Conservation (phyloP, 2,888 invertebrate species). For the Brachyptera risi region DNA sequence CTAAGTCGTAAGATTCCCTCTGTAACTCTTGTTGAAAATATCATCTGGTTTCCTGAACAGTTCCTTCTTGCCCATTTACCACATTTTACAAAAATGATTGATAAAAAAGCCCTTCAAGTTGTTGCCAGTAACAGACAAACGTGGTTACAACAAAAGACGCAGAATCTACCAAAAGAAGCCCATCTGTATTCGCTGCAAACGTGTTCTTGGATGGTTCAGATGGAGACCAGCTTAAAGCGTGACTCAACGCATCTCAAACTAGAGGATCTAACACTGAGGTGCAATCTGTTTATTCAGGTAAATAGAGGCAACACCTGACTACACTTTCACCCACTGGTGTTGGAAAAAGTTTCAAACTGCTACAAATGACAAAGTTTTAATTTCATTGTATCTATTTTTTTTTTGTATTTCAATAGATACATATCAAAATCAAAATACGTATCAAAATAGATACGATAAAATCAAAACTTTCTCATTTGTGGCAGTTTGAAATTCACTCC, state of each 20-base stretch:
- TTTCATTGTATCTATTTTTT: too few relatives aligned
- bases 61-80: slow-evolving; percentile 65
- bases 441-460: too few relatives aligned
- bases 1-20: slow-evolving; percentile 75
- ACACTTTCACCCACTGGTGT: too few relatives aligned
- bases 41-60: slow-evolving; percentile 80
- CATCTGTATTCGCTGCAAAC: slow-evolving; percentile 50
- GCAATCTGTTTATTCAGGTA: slow-evolving; percentile 53
- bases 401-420: too few relatives aligned
- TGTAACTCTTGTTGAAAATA: slow-evolving; percentile 72
- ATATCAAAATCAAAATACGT: too few relatives aligned
- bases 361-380: too few relatives aligned
- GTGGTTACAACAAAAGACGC: slow-evolving; percentile 54
- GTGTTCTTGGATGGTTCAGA: slow-evolving; percentile 58
- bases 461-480: too few relatives aligned
- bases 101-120: slow-evolving; percentile 47
- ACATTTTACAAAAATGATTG: slow-evolving; percentile 51
- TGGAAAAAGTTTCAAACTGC: too few relatives aligned
- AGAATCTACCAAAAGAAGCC: slow-evolving; percentile 60
- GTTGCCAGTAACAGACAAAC: slow-evolving; percentile 50
- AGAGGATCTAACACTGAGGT: slow-evolving; percentile 53
- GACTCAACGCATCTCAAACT: slow-evolving; percentile 49
- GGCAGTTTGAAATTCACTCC: too few relatives aligned
- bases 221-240: slow-evolving; percentile 51
- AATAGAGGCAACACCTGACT: too few relatives aligned